A percentile compares a stretch with the other conserved stretches of the same genome.
Conservation (phyloP, 2,113 vertebrate species). For the Corythaixoides concolor region DNA sequence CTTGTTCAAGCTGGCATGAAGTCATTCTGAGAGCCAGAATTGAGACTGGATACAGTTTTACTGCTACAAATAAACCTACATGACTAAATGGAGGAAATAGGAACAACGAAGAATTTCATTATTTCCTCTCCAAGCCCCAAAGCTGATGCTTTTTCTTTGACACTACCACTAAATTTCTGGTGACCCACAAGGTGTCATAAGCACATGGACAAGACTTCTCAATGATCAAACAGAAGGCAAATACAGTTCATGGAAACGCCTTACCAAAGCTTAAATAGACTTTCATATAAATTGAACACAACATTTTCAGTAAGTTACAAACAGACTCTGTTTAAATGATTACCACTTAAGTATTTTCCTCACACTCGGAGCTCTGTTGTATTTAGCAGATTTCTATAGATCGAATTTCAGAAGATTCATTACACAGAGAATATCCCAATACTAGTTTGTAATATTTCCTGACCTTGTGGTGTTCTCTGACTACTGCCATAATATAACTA, state of each 20-base stretch:
- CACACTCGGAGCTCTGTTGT: not conserved
- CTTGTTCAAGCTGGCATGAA: not conserved
- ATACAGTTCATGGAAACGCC: not conserved
- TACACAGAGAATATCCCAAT: not conserved
- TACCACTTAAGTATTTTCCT: not conserved
- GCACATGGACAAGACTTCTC: not conserved
- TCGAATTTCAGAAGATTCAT: not conserved
- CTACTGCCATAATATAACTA: not conserved
- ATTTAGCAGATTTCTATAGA: not conserved
- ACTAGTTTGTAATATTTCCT: not conserved
- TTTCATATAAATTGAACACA: not conserved
- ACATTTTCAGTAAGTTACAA: not conserved
- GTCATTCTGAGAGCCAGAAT: not conserved
- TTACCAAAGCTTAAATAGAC: not conserved
- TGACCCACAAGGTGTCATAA: not conserved
- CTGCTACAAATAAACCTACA: not conserved
- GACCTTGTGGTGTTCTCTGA: slow-evolving; percentile 10
- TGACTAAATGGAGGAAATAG: not conserved
- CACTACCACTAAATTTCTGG: not conserved
- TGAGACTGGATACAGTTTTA: not conserved
- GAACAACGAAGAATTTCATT: not conserved
- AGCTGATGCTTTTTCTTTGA: not conserved
- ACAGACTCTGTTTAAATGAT: not conserved
- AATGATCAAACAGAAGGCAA: not conserved
- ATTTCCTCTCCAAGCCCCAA: not conserved